Conservation (phyloP, 2,888 invertebrate species). For the Tinea pellionella region DNA sequence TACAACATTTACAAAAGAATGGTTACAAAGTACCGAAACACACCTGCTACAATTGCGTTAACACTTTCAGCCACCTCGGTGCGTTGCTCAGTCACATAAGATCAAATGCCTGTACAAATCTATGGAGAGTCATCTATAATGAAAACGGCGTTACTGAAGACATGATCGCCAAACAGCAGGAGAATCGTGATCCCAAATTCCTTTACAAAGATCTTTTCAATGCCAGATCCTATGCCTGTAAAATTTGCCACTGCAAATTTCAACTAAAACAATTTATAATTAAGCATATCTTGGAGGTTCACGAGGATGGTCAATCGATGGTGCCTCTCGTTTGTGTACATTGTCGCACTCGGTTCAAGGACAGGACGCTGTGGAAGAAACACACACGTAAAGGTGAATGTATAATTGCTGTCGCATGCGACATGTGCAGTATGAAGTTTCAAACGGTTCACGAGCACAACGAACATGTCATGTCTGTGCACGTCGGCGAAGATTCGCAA, state of each 20-base stretch:
- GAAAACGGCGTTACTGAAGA: conserved; percentile 62
- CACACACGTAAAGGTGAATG: conserved; percentile 67
- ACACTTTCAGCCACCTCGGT: conserved; percentile 66
- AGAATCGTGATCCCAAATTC: conserved; percentile 23
- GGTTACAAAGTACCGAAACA: conserved; percentile 70
- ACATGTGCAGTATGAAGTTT: conserved; percentile 57
- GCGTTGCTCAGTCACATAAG: conserved; percentile 64
- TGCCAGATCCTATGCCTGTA: conserved; percentile 61
- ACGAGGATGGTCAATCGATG: conserved; percentile 58
- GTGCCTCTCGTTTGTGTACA: conserved; percentile 54
- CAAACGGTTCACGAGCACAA: conserved; percentile 58
- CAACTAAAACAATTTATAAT: conserved; percentile 64
- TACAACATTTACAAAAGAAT: conserved; percentile 65
- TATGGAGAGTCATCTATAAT: conserved; percentile 63
- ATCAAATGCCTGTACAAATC: conserved; percentile 56
- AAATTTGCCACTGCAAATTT: conserved; percentile 62
- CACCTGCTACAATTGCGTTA: conserved; percentile 72
- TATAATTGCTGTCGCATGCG: conserved; percentile 69
- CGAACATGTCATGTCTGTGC: conserved; percentile 54
- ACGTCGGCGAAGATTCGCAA: conserved; percentile 54
- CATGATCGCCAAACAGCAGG: conserved; percentile 48
- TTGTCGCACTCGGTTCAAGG: conserved; percentile 55
- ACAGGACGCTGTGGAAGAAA: conserved; percentile 53
- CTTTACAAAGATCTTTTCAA: conserved; percentile 63
- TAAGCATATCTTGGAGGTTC: conserved; percentile 61